These are phyloP conservation scores for Dendrolimus pini DNA, from an alignment of 2,888 invertebrate species.

Conservation along the genomic window DNA sequence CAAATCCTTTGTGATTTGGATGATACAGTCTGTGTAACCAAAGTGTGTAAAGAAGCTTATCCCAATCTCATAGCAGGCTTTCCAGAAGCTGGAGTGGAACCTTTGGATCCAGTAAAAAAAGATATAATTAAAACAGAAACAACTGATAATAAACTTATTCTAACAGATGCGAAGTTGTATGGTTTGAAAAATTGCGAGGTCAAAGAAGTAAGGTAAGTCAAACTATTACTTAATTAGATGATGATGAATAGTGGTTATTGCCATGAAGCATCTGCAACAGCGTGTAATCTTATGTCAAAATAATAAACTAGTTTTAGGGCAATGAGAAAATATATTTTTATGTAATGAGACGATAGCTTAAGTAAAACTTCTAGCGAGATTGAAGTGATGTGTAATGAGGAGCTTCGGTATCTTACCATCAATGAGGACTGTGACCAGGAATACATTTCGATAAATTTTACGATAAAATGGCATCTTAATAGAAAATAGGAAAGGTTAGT, in stretches of 20 bases:
- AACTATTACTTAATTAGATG: not conserved
- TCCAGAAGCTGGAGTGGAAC: not conserved
- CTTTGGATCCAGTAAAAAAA: slow-evolving; percentile 1
- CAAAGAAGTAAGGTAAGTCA: not conserved
- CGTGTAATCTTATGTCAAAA: no score
- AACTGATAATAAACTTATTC: not conserved
- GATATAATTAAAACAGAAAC: not conserved
- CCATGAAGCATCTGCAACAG: no score
- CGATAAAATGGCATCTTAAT: no score
- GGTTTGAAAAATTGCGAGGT: slow-evolving; percentile 1
- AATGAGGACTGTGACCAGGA: no score
- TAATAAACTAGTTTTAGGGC: no score
- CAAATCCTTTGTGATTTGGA: slow-evolving; percentile 6
- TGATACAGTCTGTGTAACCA: not conserved
- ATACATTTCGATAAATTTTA: no score
- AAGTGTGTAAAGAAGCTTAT: not conserved
- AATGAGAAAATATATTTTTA: no score
- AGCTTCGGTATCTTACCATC: not conserved
- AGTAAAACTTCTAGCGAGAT: not conserved
- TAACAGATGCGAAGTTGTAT: not conserved
- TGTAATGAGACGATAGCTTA: no score
- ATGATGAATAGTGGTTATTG: no score
- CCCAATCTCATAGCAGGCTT: not conserved
- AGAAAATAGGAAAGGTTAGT: no score
- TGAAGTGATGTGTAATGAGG: not conserved